Percentiles rank a stretch among this genome's conserved stretches.
These are phyloP conservation scores for Oxyura jamaicensis DNA, from an alignment of 2,113 vertebrate genomes.

Conservation along the genomic window DNA sequence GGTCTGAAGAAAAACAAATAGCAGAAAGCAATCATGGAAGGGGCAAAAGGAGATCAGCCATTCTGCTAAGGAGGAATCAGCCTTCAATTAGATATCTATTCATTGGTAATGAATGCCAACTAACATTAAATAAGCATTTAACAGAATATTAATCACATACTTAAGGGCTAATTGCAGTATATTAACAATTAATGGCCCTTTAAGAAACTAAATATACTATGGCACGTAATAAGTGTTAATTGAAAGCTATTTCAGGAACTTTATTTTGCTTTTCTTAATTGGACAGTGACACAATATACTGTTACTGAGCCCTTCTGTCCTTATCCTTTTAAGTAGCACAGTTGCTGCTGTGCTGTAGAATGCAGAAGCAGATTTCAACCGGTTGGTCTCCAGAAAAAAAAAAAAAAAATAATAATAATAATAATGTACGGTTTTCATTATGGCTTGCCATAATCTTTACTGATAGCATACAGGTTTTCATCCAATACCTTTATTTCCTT, in stretches of 20 bases:
- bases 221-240: constrained; percentile 54
- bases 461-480: neutral
- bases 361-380: neutral
- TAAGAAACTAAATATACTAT: constrained; percentile 59
- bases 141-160: constrained; percentile 73
- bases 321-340: neutral
- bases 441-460: neutral
- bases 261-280: constrained; percentile 65
- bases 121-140: constrained; percentile 73
- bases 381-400: neutral
- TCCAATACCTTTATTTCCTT: neutral
- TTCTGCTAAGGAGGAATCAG: constrained; percentile 20
- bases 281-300: constrained; percentile 40
- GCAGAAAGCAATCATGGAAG: constrained; percentile 30
- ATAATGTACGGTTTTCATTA: neutral
- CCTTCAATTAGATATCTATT: constrained; percentile 71
- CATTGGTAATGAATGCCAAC: constrained; percentile 67
- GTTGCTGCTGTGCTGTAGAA: neutral
- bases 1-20: constrained; percentile 59
- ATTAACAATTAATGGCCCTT: constrained; percentile 71
- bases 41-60: constrained; percentile 38
- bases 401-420: neutral
- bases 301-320: neutral
- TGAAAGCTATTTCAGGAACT: constrained; percentile 61
- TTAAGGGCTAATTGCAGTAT: constrained; percentile 66